Percentiles rank a stretch among this genome's conserved stretches.
Evolutionary conservation across 1,140 invertebrate species (phyloP).

Genomic region (Zaprionus tsacasi): DNA sequence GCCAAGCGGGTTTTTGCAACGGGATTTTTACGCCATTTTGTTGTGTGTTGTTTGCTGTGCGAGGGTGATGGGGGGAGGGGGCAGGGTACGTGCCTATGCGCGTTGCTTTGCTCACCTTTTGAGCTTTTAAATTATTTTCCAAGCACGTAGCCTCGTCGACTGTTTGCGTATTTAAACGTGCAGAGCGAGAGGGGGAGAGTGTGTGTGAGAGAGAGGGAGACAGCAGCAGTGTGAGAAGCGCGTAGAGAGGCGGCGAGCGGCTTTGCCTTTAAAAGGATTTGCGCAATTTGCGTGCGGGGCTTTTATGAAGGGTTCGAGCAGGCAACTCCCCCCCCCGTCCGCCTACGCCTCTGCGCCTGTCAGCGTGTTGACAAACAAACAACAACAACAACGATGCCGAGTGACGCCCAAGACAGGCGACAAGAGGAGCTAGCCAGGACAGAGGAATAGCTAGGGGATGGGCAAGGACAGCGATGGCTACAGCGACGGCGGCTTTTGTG

Average conservation of each 20-base stretch:
- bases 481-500: conserved; percentile 64
- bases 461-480: conserved; percentile 31
- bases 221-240: conserved; percentile 38
- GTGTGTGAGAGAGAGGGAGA: neutral
- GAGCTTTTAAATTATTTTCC: conserved; percentile 84
- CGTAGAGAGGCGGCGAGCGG: conserved; percentile 51
- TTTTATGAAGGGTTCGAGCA: conserved; percentile 33
- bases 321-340: neutral
- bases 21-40: conserved; percentile 68
- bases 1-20: conserved; percentile 11
- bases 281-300: conserved; percentile 69
- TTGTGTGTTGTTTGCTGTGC: conserved; percentile 40
- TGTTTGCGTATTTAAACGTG: conserved; percentile 83
- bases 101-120: conserved; percentile 83
- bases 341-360: conserved; percentile 1
- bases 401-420: conserved; percentile 73
- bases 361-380: conserved; percentile 78
- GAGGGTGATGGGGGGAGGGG: too few species aligned
- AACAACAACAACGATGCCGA: conserved; percentile 57
- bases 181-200: conserved; percentile 8
- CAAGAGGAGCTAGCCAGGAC: conserved; percentile 43
- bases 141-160: conserved; percentile 80
- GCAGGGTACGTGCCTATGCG: conserved; percentile 72
- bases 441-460: neutral
- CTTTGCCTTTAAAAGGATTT: conserved; percentile 79